A percentile compares a stretch with the other conserved stretches of the same genome.
Conservation (phyloP, 1,140 invertebrate genomes). For the Temnothorax longispinosus region DNA sequence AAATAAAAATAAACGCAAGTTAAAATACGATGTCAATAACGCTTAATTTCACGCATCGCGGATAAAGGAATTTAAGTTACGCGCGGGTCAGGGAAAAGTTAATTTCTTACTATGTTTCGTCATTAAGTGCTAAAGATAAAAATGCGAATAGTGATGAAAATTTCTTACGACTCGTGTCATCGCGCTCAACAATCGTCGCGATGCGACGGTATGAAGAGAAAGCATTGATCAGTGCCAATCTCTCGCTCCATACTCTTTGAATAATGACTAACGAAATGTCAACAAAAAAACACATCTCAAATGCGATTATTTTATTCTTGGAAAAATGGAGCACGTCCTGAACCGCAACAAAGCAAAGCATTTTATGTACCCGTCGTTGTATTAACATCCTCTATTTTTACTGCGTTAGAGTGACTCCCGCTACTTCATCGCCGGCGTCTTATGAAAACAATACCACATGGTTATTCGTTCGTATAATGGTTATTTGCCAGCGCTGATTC, state of each 20-base stretch:
- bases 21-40: background rate
- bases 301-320: conserved; percentile 23
- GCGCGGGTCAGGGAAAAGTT: background rate
- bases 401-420: background rate
- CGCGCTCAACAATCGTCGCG: too few species aligned
- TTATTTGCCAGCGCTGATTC: conserved; percentile 61
- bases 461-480: conserved; percentile 37
- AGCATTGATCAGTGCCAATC: background rate
- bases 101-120: background rate
- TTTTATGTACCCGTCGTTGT: conserved; percentile 1
- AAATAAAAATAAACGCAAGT: background rate
- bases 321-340: background rate
- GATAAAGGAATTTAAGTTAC: background rate
- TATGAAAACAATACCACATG: conserved; percentile 52
- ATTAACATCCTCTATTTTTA: conserved; percentile 51
- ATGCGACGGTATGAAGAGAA: background rate
- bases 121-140: background rate
- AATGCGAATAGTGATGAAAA: background rate
- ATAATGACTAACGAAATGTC: background rate
- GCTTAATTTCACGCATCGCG: background rate
- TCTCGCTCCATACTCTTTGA: background rate
- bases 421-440: conserved; percentile 2
- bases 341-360: conserved; percentile 31
- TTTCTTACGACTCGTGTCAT: background rate
- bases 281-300: background rate